phyloP scores from a whole-genome alignment of 2,797 vertebrate genomes.

The Tauraco hartlaubi region DNA sequence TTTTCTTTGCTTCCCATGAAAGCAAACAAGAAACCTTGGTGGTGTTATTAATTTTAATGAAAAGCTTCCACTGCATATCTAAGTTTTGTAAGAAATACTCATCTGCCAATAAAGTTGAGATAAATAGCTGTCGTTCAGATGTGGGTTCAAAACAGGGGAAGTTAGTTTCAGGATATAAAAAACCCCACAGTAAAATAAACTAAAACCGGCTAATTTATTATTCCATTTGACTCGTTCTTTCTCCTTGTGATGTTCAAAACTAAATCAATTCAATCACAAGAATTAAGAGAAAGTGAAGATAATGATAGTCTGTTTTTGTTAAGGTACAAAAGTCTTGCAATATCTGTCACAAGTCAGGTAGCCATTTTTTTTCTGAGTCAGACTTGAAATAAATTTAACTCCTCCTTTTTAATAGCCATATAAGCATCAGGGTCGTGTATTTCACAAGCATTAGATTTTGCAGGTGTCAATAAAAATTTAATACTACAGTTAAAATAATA shows the following conservation, averaged over 20 bases:
- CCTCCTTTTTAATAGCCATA: neutral
- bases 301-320: neutral
- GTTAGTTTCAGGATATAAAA: neutral
- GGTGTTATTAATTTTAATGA: neutral
- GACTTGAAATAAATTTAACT: conserved; percentile 2
- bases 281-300: neutral
- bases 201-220: neutral
- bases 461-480: neutral
- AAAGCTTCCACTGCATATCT: neutral
- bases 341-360: neutral
- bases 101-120: neutral
- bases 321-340: neutral
- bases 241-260: conserved; percentile 7
- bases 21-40: neutral
- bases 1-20: conserved; percentile 1
- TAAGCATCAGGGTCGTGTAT: neutral
- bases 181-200: neutral
- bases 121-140: neutral
- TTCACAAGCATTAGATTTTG: neutral
- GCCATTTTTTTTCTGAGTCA: neutral
- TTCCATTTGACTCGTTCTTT: conserved; percentile 13
- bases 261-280: neutral
- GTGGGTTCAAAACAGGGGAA: neutral
- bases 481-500: neutral
- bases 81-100: conserved; percentile 18